Evolutionary conservation across 1,140 invertebrate species (phyloP).

Genomic region (Bombus waltoni): DNA sequence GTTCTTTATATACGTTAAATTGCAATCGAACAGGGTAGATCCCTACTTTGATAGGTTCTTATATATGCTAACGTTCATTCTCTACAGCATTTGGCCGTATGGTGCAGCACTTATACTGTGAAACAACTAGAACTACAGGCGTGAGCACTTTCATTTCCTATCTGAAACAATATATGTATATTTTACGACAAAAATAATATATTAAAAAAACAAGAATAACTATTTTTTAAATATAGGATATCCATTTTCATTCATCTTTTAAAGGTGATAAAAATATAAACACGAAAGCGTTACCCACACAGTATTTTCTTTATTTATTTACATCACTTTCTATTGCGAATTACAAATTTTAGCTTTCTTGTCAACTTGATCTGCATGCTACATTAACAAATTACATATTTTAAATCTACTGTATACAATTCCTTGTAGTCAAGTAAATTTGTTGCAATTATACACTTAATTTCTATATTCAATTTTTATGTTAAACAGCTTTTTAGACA

Average conservation of each 20-base stretch:
- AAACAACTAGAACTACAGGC: too few species aligned
- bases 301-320: slow-evolving; percentile 9
- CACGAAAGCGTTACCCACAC: not conserved
- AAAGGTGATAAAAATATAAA: not conserved
- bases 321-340: not conserved
- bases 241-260: not conserved
- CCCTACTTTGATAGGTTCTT: too few species aligned
- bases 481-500: not conserved
- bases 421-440: not conserved
- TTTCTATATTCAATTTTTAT: not conserved
- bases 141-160: too few species aligned
- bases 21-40: too few species aligned
- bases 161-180: too few species aligned
- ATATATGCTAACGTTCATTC: too few species aligned
- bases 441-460: not conserved
- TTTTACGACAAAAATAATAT: too few species aligned
- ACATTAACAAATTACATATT: not conserved
- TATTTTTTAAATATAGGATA: too few species aligned
- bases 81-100: too few species aligned
- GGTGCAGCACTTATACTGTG: too few species aligned
- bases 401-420: not conserved
- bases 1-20: too few species aligned
- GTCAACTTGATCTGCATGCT: not conserved
- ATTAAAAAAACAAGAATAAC: too few species aligned
- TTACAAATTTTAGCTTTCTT: not conserved